phyloP scores from a whole-genome alignment of 2,797 vertebrate genomes.

The Poecilia gillii region DNA sequence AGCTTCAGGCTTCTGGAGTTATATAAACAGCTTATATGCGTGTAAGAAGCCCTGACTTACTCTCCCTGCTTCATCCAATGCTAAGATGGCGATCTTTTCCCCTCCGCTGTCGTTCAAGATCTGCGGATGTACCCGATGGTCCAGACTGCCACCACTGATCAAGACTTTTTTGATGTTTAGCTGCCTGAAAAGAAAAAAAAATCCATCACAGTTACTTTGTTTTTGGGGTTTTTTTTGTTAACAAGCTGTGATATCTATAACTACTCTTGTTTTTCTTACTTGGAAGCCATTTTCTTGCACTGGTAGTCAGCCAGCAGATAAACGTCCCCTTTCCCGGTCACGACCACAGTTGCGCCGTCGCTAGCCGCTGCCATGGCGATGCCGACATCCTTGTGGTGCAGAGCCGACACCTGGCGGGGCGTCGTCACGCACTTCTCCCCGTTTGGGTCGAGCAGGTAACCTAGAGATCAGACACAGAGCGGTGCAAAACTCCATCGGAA shows the following conservation, averaged over 20 bases:
- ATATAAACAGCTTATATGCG: background rate
- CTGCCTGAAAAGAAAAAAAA: conserved; percentile 79
- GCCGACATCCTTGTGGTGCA: conserved; percentile 90
- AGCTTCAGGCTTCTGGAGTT: background rate
- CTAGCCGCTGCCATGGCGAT: conserved; percentile 91
- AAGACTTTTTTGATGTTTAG: conserved; percentile 95
- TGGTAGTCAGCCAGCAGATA: conserved; percentile 95
- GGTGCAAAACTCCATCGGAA: background rate
- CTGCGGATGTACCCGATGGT: conserved; percentile 90
- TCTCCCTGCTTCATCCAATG: conserved; percentile 92
- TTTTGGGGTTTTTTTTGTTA: background rate
- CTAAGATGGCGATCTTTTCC: conserved; percentile 88
- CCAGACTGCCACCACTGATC: conserved; percentile 90
- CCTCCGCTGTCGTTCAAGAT: conserved; percentile 89
- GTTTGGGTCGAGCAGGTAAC: conserved; percentile 93
- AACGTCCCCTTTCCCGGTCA: conserved; percentile 92
- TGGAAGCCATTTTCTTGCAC: conserved; percentile 97
- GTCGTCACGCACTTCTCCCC: conserved; percentile 90
- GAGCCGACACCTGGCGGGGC: conserved; percentile 94
- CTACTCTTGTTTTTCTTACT: conserved; percentile 72
- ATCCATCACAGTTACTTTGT: background rate
- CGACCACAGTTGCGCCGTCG: conserved; percentile 93
- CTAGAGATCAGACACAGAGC: conserved; percentile 70
- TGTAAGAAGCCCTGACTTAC: conserved; percentile 74
- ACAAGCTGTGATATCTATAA: background rate